Conservation (phyloP, 2,113 vertebrate species). For the Mugil cephalus region DNA sequence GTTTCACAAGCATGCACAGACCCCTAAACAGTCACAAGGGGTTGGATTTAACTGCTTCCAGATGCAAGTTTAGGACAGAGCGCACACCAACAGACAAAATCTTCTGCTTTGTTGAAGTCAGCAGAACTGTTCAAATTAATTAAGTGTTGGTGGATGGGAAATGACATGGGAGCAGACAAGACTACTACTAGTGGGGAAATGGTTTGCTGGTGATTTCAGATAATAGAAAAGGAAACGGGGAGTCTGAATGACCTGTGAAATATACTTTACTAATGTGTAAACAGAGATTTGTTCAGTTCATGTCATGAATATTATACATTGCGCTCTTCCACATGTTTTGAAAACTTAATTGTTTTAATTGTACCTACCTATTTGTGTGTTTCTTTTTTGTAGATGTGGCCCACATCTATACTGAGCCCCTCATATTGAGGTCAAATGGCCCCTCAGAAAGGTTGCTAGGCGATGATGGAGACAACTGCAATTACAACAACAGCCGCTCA, state of each 20-base stretch:
- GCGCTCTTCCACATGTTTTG: neutral
- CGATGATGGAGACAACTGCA: constrained; percentile 62
- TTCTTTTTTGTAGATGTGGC: constrained; percentile 69
- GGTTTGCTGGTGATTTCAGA: constrained; percentile 40
- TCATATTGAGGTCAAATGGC: constrained; percentile 75
- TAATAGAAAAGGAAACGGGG: constrained; percentile 16
- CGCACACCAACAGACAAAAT: constrained; percentile 73
- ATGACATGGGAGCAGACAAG: constrained; percentile 51
- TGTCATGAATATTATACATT: constrained; percentile 5
- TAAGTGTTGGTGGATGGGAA: constrained; percentile 69
- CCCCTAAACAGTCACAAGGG: constrained; percentile 76
- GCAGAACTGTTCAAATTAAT: constrained; percentile 73
- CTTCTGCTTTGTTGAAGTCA: constrained; percentile 78
- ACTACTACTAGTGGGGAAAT: constrained; percentile 50
- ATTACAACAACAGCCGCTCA: constrained; percentile 65
- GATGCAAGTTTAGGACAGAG: constrained; percentile 74
- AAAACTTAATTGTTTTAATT: neutral
- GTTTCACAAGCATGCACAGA: constrained; percentile 79
- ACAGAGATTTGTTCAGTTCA: neutral
- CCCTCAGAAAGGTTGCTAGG: constrained; percentile 58
- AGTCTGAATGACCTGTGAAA: neutral
- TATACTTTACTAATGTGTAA: too few relatives aligned
- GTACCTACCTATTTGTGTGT: constrained; percentile 30
- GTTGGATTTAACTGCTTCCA: constrained; percentile 79
- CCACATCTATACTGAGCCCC: constrained; percentile 75